Percentiles rank a stretch among this genome's conserved stretches.
phyloP scores from a whole-genome alignment of 2,113 vertebrate species.

The Syngnathus scovelli region DNA sequence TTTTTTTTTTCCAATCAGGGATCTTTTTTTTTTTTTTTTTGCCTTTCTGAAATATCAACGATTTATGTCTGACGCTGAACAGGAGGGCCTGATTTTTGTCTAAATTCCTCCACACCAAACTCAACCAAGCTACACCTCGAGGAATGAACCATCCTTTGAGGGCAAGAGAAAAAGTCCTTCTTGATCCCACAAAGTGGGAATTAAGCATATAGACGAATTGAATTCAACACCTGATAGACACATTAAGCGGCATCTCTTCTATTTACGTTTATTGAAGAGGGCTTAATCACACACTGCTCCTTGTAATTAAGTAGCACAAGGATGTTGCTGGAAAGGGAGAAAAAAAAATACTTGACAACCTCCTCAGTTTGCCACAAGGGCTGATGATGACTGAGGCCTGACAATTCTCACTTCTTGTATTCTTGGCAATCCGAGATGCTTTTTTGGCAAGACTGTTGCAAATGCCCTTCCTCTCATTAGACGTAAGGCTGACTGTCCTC shows the following conservation, averaged over 20 bases:
- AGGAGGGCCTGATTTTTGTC: no score
- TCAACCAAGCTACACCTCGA: background rate
- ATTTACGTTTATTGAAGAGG: background rate
- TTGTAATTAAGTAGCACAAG: background rate
- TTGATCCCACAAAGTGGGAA: background rate
- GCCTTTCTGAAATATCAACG: background rate
- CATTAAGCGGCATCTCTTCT: background rate
- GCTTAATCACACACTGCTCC: background rate
- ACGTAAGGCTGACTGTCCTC: slow-evolving; percentile 47
- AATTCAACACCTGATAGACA: background rate
- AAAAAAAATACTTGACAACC: background rate
- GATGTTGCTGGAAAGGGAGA: background rate
- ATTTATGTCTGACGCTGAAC: no score
- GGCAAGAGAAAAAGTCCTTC: background rate
- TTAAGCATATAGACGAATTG: background rate
- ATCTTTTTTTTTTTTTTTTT: background rate
- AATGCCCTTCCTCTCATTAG: slow-evolving; percentile 54
- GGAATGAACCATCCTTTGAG: no score
- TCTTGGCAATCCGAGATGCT: slow-evolving; percentile 49
- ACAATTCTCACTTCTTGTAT: slow-evolving; percentile 27
- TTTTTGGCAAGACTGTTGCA: slow-evolving; percentile 39
- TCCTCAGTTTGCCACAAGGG: background rate
- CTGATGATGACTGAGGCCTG: slow-evolving; percentile 32
- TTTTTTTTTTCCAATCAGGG: no score
- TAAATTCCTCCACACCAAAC: background rate